Evolutionary conservation across 2,888 invertebrate species (phyloP).

Genomic region (Eristalis pertinax): DNA sequence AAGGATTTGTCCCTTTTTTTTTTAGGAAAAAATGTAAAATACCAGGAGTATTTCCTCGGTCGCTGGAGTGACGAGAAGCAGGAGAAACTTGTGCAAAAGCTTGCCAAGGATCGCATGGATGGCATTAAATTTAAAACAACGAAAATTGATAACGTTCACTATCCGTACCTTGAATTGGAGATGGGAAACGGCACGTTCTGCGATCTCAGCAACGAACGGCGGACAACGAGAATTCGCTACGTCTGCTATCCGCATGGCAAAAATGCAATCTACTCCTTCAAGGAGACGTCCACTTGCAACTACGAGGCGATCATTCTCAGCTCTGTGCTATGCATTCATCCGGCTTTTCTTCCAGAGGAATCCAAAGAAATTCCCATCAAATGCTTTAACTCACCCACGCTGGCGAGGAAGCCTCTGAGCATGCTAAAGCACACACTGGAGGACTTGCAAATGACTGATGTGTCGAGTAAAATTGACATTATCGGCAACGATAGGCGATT

Average conservation of each 20-base stretch:
- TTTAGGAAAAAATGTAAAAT: constrained; percentile 87
- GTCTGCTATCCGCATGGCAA: constrained; percentile 94
- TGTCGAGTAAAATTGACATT: constrained; percentile 41
- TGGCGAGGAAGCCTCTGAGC: constrained; percentile 88
- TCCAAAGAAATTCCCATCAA: constrained; percentile 89
- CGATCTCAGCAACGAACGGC: constrained; percentile 92
- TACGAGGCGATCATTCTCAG: constrained; percentile 96
- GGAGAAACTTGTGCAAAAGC: constrained; percentile 83
- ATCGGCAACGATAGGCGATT: constrained; percentile 45
- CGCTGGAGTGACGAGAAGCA: constrained; percentile 87
- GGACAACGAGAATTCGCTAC: constrained; percentile 91
- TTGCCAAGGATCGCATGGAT: constrained; percentile 82
- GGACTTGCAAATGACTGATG: constrained; percentile 84
- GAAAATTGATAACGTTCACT: constrained; percentile 92
- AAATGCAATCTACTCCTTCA: constrained; percentile 95
- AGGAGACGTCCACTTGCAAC: constrained; percentile 96
- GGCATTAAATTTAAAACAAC: constrained; percentile 85
- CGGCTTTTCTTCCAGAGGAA: constrained; percentile 91
- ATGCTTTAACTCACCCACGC: constrained; percentile 86
- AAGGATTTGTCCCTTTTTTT: not conserved
- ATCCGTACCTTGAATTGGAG: constrained; percentile 93
- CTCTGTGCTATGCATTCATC: constrained; percentile 93
- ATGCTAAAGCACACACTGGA: constrained; percentile 88
- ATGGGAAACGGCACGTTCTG: constrained; percentile 95
- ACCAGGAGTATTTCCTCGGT: constrained; percentile 93